These are phyloP conservation scores for Caiman crocodilus DNA, from an alignment of 2,797 vertebrate genomes.

Conservation along the genomic window DNA sequence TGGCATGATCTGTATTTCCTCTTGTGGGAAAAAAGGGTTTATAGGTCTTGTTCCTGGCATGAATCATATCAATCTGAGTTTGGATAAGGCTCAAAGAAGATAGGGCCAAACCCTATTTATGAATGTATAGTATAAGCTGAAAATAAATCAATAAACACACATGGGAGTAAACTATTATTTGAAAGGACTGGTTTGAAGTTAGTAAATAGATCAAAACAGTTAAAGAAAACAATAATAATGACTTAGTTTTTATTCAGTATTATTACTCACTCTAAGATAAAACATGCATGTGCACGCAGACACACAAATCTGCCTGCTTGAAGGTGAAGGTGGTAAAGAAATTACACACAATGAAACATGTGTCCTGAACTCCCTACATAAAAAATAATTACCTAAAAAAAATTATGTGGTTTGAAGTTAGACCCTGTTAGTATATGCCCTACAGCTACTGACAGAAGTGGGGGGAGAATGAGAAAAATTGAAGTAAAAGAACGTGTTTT, in stretches of 20 bases:
- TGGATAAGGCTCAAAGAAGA: slow-evolving; percentile 25
- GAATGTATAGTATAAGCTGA: slow-evolving; percentile 24
- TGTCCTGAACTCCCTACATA: slow-evolving; percentile 65
- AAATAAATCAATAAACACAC: slow-evolving; percentile 49
- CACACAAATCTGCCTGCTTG: slow-evolving; percentile 63
- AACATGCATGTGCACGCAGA: background rate
- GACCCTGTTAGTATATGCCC: background rate
- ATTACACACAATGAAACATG: slow-evolving; percentile 49
- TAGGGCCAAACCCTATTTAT: background rate
- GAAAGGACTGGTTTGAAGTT: slow-evolving; percentile 28
- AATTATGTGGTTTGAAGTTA: slow-evolving; percentile 42
- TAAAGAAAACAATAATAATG: slow-evolving; percentile 41
- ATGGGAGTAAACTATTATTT: slow-evolving; percentile 44
- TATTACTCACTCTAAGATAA: background rate
- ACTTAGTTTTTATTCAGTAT: background rate
- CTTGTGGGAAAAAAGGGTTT: slow-evolving; percentile 48
- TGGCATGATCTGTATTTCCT: slow-evolving; percentile 41
- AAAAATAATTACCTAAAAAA: slow-evolving; percentile 62
- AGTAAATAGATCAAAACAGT: slow-evolving; percentile 62
- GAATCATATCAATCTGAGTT: slow-evolving; percentile 25
- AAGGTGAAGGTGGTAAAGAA: slow-evolving; percentile 56
- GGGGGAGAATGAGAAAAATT: background rate
- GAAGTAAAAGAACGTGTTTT: background rate
- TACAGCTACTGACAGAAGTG: background rate
- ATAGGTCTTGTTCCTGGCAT: background rate